Base-by-base conservation (phyloP, 1,140 invertebrate species). In the Pseudomyrmex gracilis region DNA sequence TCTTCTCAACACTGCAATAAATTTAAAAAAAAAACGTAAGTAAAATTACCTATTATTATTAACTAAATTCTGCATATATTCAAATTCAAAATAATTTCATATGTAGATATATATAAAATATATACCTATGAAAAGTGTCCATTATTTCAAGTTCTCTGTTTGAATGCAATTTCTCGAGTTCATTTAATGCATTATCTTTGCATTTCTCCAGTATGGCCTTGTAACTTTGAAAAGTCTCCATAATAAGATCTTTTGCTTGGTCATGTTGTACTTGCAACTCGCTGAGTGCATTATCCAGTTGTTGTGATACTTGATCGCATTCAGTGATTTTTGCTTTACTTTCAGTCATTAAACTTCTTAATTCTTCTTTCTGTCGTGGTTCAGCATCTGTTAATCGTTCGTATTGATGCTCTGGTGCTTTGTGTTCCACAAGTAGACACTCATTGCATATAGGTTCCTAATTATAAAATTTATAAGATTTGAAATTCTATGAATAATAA, bases 181-280 rank as follows among this genome's bases (percentile, higher is more conserved):
- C 96, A 82, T 96, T 95, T 2, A 98, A 92, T 20, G 97, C 94
- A 63, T 96, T 96, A 88, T 98, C 97, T 82, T 96, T 96, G 85
- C 96, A 96, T 87, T 97, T 96, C 88, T 98, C 97, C 63, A 99
- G 93, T 70, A 97, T 94, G 47, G 96, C 96, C 93, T 98, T 98
- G 89, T 97, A 98, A 92, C 96, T 96, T 90, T 97, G 96, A 94
- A 97, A 98, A 66, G 97, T 97, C 93, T 98, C 97, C 67, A 97
- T 96, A 85, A 99, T 98, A 51, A 97, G 95, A 90, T 96, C 96
- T 90, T 97, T 97, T n/a, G 97, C 98, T 91, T 97, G 96, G 91
- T 98, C 98, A 84, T 97, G 96, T 92, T 98, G 97, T 87, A 96
- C 95, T 92, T 98, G 97, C 22, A 98, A 92, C 83, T 98, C 98